Base-by-base conservation (phyloP, 2,797 vertebrate species). In the Austrolebias charrua region DNA sequence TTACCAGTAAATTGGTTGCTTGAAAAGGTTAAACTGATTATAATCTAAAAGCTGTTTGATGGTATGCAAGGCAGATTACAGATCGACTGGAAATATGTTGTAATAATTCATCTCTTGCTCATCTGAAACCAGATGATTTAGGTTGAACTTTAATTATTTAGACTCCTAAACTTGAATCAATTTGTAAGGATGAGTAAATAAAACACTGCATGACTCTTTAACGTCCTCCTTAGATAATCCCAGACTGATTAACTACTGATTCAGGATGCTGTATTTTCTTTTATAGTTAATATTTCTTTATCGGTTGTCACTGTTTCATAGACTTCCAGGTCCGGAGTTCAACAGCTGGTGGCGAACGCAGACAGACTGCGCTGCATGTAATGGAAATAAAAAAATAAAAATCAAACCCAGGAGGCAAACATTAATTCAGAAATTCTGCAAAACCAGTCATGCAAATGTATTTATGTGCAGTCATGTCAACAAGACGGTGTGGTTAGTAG, bases 81-180 rank as follows among this genome's bases (percentile, higher is more conserved):
- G 9, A 1, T 44, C 79, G 82, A 52, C 44, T 53, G 29, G 50
- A 28, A 66, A 68, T 43, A 63, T 18, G 31, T 35, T 46, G 31
- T 18, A 68, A 54, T 28, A 56, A 40, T 47, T 59, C 20, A 3
- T 16, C 51, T 13, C 69, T 46, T 24, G 28, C 12, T 45, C 35
- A 7, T 18, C 18, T 51, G 24, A 51, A 38, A 48, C 15, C 6
- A 24, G 10, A 55, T 0, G 1, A 20, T 38, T 55, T 43, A 4
- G 38, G 53, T 14, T 57, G 19, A 18, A 59, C 58, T 28, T 52
- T 6, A 35, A 49, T 50, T 54, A 29, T 9, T 11, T 69, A 10
- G 24, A 20, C 33, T 69, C 12, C 28, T 18, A 19, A 15, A 14
- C 24, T 40, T 12, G 6, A 31, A 16, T 8, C 15, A 11, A 40